Conservation (phyloP, 2,888 invertebrate species). For the Rhimphoctona megacephalus region DNA sequence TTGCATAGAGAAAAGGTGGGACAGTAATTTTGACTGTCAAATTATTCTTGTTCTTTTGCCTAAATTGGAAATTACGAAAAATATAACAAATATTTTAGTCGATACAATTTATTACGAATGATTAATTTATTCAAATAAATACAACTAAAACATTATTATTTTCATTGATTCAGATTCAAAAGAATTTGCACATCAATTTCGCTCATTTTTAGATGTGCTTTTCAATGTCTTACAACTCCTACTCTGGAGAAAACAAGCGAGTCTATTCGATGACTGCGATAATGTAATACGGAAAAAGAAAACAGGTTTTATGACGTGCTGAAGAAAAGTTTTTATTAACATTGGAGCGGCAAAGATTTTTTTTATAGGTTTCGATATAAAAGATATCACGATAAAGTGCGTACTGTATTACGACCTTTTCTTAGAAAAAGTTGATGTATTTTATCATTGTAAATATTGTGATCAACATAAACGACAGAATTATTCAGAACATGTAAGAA, state of each 20-base stretch:
- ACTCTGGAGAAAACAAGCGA: neutral
- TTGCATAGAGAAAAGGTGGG: slow-evolving; percentile 23
- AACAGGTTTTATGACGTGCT: slow-evolving; percentile 13
- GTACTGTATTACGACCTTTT: slow-evolving; percentile 5
- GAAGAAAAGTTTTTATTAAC: slow-evolving; percentile 32
- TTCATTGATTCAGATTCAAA: neutral
- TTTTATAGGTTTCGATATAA: slow-evolving; percentile 21
- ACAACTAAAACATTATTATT: neutral
- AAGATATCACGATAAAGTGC: slow-evolving; percentile 25
- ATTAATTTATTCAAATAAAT: neutral
- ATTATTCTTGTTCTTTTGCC: slow-evolving; percentile 5
- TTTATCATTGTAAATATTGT: slow-evolving; percentile 5
- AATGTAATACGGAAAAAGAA: slow-evolving; percentile 4
- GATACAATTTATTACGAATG: neutral
- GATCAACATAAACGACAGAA: neutral
- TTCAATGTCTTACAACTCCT: neutral
- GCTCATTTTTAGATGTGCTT: neutral
- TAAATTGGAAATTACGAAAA: neutral
- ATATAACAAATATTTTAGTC: neutral
- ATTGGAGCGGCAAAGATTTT: slow-evolving; percentile 19
- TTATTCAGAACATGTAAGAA: neutral
- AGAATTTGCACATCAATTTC: neutral
- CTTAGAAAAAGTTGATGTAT: slow-evolving; percentile 19
- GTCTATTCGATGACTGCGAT: slow-evolving; percentile 12
- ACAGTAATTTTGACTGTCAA: slow-evolving; percentile 12